Percentiles rank a stretch among this genome's conserved stretches.
Conservation (phyloP, 2,888 invertebrate genomes). For the Endomychus coccineus region DNA sequence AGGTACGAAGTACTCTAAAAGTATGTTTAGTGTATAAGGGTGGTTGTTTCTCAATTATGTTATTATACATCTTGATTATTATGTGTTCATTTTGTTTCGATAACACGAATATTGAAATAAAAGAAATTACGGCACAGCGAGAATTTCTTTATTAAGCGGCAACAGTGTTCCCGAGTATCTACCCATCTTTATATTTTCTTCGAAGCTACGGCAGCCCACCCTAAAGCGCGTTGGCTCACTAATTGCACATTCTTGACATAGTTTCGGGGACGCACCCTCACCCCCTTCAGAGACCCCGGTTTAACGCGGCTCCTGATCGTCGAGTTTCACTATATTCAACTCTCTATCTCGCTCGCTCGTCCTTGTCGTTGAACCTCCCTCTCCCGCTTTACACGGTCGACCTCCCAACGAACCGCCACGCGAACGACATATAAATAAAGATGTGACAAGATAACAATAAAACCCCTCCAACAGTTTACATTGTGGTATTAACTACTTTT, state of each 20-base stretch:
- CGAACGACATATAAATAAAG: constrained; percentile 28
- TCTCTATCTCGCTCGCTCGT: constrained; percentile 37
- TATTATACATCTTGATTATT: too few species aligned
- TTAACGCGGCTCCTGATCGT: constrained; percentile 12
- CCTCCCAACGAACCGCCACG: constrained; percentile 17
- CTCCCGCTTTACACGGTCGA: constrained; percentile 13
- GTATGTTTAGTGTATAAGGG: too few species aligned
- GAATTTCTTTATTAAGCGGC: constrained; percentile 9
- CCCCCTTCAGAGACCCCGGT: constrained; percentile 33
- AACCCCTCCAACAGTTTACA: constrained; percentile 12
- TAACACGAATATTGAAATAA: too few species aligned
- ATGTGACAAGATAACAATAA: constrained; percentile 31
- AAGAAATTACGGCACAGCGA: background rate
- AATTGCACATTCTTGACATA: constrained; percentile 97
- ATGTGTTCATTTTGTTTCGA: too few species aligned
- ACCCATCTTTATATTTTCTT: constrained; percentile 66
- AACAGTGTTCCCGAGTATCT: constrained; percentile 43
- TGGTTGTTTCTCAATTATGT: too few species aligned
- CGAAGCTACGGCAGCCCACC: constrained; percentile 40
- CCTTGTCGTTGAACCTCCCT: constrained; percentile 23
- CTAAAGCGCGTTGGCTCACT: constrained; percentile 70
- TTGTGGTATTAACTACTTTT: background rate
- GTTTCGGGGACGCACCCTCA: constrained; percentile 71
- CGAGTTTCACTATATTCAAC: constrained; percentile 47
- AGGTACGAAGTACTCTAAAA: too few species aligned